phyloP scores from a whole-genome alignment of 2,113 vertebrate genomes.

The Tragulus kanchil region DNA sequence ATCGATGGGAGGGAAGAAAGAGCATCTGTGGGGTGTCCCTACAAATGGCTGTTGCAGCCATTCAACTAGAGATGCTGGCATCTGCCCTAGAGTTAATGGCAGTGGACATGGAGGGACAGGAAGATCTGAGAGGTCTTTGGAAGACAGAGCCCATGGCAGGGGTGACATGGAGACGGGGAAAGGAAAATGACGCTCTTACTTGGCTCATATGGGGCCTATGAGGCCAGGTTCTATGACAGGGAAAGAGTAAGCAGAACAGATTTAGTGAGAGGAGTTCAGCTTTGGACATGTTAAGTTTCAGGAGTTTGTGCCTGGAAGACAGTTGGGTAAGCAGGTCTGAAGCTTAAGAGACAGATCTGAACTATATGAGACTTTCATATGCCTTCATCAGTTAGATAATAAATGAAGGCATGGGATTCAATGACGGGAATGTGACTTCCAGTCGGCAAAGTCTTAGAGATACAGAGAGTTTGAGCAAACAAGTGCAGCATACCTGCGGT shows the following conservation, averaged over 20 bases:
- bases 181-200: not conserved
- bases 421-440: too few species aligned
- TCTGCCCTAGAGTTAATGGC: not conserved
- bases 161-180: not conserved
- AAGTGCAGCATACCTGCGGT: not conserved
- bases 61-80: not conserved
- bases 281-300: not conserved
- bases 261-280: not conserved
- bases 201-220: not conserved
- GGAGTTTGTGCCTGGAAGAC: not conserved
- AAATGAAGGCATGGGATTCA: not conserved
- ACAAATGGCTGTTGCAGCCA: not conserved
- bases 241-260: not conserved
- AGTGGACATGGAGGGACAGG: not conserved
- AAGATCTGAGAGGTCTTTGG: not conserved
- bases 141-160: not conserved
- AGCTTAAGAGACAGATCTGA: not conserved
- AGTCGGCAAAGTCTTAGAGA: not conserved
- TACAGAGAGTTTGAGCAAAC: not conserved
- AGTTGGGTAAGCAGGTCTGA: not conserved
- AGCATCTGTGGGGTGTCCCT: not conserved
- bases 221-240: not conserved
- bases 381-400: not conserved
- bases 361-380: not conserved
- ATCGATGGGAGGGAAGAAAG: not conserved